A percentile compares a stretch with the other conserved stretches of the same genome.
Evolutionary conservation across 1,140 invertebrate species (phyloP).

Genomic region (Catajapyx aquilonaris): DNA sequence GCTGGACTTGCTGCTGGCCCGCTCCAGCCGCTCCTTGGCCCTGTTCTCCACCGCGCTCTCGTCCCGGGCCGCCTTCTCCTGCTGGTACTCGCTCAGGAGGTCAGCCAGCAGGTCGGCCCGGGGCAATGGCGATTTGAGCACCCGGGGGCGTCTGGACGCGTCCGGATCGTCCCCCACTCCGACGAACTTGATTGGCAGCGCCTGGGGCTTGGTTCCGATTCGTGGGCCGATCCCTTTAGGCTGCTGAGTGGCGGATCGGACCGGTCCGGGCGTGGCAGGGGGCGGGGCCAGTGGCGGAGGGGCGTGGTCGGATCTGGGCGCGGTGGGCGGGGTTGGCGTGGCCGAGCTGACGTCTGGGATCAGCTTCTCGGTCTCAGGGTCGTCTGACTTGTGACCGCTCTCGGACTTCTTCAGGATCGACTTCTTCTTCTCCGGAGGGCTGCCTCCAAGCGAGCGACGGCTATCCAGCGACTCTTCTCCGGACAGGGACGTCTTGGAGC

Average conservation of each 20-base stretch:
- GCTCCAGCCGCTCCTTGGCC: constrained; percentile 6
- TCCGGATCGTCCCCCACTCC: constrained; percentile 10
- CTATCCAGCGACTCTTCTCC: constrained; percentile 47
- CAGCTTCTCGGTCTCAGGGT: constrained; percentile 56
- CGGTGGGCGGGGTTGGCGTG: constrained; percentile 4
- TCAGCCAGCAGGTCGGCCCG: constrained; percentile 10
- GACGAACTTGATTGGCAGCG: constrained; percentile 23
- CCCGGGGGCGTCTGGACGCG: constrained; percentile 3
- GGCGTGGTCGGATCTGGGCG: constrained; percentile 9
- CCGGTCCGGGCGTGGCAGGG: constrained; percentile 22
- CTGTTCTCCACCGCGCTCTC: constrained; percentile 22
- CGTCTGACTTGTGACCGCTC: constrained; percentile 18
- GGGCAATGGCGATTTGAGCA: constrained; percentile 7
- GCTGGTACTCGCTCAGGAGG: constrained; percentile 3
- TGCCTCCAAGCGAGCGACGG: constrained; percentile 34
- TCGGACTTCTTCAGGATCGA: constrained; percentile 61
- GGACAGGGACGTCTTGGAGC: constrained; percentile 43
- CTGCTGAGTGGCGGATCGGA: background rate
- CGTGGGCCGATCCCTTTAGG: background rate
- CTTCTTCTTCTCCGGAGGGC: constrained; percentile 35
- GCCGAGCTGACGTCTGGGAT: constrained; percentile 29
- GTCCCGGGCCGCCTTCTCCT: constrained; percentile 24
- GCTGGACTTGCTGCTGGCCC: background rate
- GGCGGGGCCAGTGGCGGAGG: constrained; percentile 9
- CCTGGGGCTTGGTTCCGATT: constrained; percentile 15